Percentiles rank a stretch among this genome's conserved stretches.
Conservation (phyloP, 1,140 invertebrate species). For the Mycetomoellerius zeteki region DNA sequence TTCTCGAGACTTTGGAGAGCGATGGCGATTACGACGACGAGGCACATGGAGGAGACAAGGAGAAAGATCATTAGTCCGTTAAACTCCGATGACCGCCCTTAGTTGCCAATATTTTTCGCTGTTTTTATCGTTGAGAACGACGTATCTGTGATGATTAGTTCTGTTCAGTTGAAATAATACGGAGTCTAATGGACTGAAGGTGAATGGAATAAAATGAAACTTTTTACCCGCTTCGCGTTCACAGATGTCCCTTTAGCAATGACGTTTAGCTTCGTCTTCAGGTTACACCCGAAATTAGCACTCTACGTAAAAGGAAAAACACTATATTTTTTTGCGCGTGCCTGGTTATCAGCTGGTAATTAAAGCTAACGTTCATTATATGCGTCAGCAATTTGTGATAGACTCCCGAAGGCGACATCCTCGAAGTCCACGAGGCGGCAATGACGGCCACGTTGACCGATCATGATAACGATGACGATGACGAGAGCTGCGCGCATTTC, state of each 20-base stretch:
- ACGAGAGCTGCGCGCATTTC: constrained; percentile 60
- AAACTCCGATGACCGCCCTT: constrained; percentile 28
- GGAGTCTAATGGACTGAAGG: constrained; percentile 30
- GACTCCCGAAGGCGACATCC: constrained; percentile 42
- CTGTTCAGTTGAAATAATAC: constrained; percentile 15
- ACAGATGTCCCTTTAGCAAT: neutral
- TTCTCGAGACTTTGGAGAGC: constrained; percentile 30
- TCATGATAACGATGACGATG: constrained; percentile 17
- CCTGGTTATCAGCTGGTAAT: constrained; percentile 32
- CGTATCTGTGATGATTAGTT: constrained; percentile 61
- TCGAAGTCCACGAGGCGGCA: constrained; percentile 11
- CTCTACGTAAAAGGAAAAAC: neutral
- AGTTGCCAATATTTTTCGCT: constrained; percentile 47
- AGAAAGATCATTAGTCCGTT: constrained; percentile 20
- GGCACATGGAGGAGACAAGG: constrained; percentile 6
- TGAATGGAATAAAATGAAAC: constrained; percentile 12
- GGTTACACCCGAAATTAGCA: neutral
- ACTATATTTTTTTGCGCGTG: constrained; percentile 3
- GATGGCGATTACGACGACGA: constrained; percentile 6
- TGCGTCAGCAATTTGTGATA: constrained; percentile 73
- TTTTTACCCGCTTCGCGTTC: constrained; percentile 23
- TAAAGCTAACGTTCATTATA: constrained; percentile 38
- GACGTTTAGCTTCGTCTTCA: neutral
- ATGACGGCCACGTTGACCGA: constrained; percentile 3
- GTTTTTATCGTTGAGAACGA: constrained; percentile 44